These are phyloP conservation scores for Carcharodon carcharias DNA, from an alignment of 2,797 vertebrate genomes.

Conservation along the genomic window DNA sequence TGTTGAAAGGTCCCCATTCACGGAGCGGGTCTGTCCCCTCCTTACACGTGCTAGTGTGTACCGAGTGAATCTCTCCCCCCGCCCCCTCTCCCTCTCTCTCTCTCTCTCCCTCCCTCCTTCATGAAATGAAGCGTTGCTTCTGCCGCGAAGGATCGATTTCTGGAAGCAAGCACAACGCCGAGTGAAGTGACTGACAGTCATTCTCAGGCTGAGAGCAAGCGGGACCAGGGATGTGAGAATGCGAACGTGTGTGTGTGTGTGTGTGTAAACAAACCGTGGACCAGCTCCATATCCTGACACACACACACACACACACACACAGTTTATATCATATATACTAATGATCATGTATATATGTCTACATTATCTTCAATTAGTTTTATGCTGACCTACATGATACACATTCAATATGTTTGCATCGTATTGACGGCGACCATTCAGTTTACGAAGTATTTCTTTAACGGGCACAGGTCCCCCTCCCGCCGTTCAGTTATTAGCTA, in stretches of 20 bases:
- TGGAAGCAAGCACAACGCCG: too few species aligned
- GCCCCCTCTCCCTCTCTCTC: background rate
- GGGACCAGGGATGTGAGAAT: too few species aligned
- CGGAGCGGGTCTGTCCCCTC: background rate
- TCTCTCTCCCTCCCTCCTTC: too few species aligned
- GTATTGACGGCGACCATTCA: background rate
- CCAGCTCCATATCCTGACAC: too few species aligned
- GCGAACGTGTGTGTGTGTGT: background rate
- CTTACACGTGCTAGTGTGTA: background rate
- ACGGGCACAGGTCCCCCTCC: too few species aligned
- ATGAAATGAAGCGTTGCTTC: too few species aligned
- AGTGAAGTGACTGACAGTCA: too few species aligned
- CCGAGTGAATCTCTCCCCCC: background rate
- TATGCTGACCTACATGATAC: background rate
- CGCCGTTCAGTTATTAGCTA: too few species aligned
- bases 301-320: background rate
- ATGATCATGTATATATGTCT: conserved; percentile 9
- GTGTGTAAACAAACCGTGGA: background rate
- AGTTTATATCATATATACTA: background rate
- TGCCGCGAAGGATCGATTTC: too few species aligned
- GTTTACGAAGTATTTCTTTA: background rate
- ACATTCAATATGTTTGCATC: background rate
- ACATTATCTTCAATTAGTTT: background rate
- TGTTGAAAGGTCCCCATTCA: background rate
- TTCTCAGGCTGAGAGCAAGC: too few species aligned